Evolutionary conservation across 2,113 vertebrate genomes (phyloP).

Genomic region (Burhinus oedicnemus): DNA sequence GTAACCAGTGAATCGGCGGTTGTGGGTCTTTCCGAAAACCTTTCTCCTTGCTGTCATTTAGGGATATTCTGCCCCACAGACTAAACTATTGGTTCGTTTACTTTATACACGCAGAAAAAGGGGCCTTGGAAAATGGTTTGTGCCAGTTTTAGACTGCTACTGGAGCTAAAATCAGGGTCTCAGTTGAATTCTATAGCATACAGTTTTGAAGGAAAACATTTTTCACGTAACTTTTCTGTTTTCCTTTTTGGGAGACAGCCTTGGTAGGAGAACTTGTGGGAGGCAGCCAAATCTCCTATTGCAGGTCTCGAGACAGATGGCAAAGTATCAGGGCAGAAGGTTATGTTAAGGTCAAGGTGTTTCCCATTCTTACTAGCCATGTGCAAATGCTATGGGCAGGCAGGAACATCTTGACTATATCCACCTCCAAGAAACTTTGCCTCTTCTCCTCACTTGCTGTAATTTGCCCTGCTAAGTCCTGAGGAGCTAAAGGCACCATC

Average conservation of each 20-base stretch:
- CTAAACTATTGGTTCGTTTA: background rate
- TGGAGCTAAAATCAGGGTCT: background rate
- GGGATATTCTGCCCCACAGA: background rate
- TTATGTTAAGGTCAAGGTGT: background rate
- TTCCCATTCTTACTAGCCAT: background rate
- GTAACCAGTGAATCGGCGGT: fast-evolving
- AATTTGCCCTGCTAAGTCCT: background rate
- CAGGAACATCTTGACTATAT: background rate
- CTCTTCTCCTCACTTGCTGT: background rate
- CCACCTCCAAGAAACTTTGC: background rate
- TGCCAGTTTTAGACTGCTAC: background rate
- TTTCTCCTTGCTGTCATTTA: background rate
- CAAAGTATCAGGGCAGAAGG: background rate
- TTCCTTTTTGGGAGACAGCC: background rate
- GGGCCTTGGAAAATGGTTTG: background rate
- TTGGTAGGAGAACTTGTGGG: background rate
- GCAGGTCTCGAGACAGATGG: background rate
- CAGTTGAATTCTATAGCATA: background rate
- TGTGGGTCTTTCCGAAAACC: background rate
- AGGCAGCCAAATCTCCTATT: background rate
- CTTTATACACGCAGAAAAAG: background rate
- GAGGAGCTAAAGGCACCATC: background rate
- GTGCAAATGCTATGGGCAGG: background rate
- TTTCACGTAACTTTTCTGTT: background rate
- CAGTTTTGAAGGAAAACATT: background rate